phyloP scores from a whole-genome alignment of 2,888 invertebrate species.

The Cordilura impudica region DNA sequence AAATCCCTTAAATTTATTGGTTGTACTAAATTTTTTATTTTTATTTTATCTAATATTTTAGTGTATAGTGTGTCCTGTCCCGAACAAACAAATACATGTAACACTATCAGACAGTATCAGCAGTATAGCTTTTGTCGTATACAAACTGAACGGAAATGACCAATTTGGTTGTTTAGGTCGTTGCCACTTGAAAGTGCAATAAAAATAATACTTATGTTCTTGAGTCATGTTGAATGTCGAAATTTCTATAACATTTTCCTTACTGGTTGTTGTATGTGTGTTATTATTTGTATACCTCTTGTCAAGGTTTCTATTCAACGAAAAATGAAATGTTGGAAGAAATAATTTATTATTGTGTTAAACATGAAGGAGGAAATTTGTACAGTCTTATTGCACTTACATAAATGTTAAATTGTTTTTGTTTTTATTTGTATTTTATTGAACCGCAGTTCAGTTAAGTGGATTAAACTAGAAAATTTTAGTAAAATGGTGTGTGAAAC shows the following conservation, averaged over 20 bases:
- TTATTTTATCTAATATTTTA: constrained; percentile 32
- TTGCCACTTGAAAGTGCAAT: constrained; percentile 59
- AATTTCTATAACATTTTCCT: constrained; percentile 25
- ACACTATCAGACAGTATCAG: constrained; percentile 28
- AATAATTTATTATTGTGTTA: constrained; percentile 27
- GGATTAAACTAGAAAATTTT: too few relatives aligned
- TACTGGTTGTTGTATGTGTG: constrained; percentile 31
- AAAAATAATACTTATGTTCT: constrained; percentile 61
- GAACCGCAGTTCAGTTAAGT: too few relatives aligned
- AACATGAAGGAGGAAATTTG: constrained; percentile 32
- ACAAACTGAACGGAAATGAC: constrained; percentile 73
- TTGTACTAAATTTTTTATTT: constrained; percentile 36
- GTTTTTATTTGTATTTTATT: too few relatives aligned
- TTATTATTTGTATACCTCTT: constrained; percentile 7
- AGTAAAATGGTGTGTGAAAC: too few relatives aligned
- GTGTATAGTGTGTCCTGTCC: constrained; percentile 30
- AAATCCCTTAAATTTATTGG: constrained; percentile 39
- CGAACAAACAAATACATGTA: background rate
- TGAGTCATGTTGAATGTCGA: constrained; percentile 44
- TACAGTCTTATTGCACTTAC: constrained; percentile 14
- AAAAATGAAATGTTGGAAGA: background rate
- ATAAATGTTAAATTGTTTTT: constrained; percentile 7
- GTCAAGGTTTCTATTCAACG: background rate
- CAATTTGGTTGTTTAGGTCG: constrained; percentile 70
- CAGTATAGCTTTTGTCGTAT: constrained; percentile 27